These are phyloP conservation scores for Meta bourneti DNA, from an alignment of 2,888 invertebrate species.

Conservation along the genomic window DNA sequence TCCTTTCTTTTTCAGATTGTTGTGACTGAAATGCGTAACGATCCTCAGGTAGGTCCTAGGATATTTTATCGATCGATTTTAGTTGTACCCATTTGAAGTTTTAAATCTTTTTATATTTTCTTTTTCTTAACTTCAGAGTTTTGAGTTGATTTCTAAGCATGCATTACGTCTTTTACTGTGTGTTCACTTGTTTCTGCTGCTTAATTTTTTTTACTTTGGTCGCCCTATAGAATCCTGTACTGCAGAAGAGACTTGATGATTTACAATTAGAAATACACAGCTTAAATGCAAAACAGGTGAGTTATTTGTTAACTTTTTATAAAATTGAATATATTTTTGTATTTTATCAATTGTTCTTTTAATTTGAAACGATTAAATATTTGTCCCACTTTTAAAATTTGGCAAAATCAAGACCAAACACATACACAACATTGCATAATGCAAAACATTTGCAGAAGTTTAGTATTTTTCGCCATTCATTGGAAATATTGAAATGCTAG, in stretches of 20 bases:
- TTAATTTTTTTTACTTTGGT: not conserved
- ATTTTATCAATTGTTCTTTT: not conserved
- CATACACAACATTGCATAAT: too few relatives aligned
- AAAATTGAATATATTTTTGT: not conserved
- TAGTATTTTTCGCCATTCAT: too few relatives aligned
- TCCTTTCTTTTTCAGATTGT: constrained; percentile 73
- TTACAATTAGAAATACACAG: constrained; percentile 71
- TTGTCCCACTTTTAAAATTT: too few relatives aligned
- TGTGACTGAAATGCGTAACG: constrained; percentile 75
- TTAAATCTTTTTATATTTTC: constrained; percentile 31
- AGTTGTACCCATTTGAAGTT: constrained; percentile 55
- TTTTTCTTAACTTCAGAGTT: constrained; percentile 14
- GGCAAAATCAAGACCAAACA: too few relatives aligned
- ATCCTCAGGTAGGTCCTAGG: constrained; percentile 76
- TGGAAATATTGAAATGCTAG: too few relatives aligned
- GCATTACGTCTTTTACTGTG: not conserved
- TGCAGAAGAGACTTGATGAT: constrained; percentile 76
- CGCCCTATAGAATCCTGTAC: constrained; percentile 66
- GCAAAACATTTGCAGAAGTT: too few relatives aligned
- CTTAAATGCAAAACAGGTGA: constrained; percentile 76
- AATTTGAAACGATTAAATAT: not conserved
- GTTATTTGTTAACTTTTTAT: not conserved
- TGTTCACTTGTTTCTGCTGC: not conserved
- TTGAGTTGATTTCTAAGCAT: not conserved
- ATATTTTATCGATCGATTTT: constrained; percentile 73